Evolutionary conservation across 2,113 vertebrate species (phyloP).

Genomic region (human): GRCh38 chr1:197598001-197598500

Average conservation of each 20-base stretch:
- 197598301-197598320: not conserved
- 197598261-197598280: not conserved
- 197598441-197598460: conserved; percentile 38
- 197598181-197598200: not conserved
- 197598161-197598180: not conserved
- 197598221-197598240: not conserved
- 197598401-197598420: not conserved
- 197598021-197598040: not conserved
- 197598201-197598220: not conserved
- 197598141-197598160: not conserved
- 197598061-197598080: no score
- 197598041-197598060: not conserved
- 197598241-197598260: not conserved
- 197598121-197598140: not conserved
- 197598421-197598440: not conserved
- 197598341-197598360: conserved; percentile 7
- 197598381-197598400: not conserved
- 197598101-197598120: not conserved
- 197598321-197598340: not conserved
- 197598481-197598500: conserved; percentile 58
- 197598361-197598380: not conserved
- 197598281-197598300: not conserved
- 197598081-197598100: not conserved
- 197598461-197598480: not conserved
- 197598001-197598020: not conserved